Conservation (phyloP, 2,113 vertebrate genomes). For the Ginglymostoma cirratum region DNA sequence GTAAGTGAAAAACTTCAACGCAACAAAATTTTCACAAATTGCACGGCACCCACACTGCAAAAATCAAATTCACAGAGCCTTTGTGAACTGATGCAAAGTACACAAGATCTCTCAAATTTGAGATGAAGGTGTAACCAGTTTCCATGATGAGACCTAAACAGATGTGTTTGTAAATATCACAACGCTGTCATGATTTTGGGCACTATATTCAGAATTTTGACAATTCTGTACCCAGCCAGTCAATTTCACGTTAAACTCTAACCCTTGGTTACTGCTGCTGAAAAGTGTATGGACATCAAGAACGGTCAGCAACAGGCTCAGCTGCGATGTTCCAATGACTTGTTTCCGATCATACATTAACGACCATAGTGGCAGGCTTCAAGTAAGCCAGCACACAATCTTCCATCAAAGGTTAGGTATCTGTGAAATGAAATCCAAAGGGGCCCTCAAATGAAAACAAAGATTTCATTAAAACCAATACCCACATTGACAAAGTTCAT, state of each 20-base stretch:
- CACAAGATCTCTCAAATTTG: not conserved
- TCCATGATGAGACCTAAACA: not conserved
- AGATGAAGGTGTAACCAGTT: not conserved
- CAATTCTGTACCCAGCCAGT: too few species aligned
- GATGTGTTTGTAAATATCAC: too few species aligned
- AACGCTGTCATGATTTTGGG: too few species aligned
- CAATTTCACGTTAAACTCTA: not conserved
- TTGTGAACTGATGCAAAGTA: not conserved
- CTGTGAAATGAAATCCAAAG: not conserved
- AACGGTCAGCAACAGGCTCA: not conserved
- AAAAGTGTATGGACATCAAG: not conserved
- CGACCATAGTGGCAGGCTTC: not conserved
- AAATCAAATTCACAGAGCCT: not conserved
- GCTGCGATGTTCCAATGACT: not conserved
- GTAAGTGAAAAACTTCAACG: not conserved
- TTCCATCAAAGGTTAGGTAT: not conserved
- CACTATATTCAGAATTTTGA: not conserved
- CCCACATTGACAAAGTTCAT: not conserved
- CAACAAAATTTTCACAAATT: not conserved
- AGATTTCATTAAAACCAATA: not conserved
- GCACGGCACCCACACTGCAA: too few species aligned
- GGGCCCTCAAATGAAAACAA: not conserved
- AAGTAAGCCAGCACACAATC: not conserved
- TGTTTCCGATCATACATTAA: not conserved
- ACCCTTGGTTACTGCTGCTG: not conserved